Evolutionary conservation across 1,140 invertebrate genomes (phyloP).

Genomic region (Drosophila virilis): DNA sequence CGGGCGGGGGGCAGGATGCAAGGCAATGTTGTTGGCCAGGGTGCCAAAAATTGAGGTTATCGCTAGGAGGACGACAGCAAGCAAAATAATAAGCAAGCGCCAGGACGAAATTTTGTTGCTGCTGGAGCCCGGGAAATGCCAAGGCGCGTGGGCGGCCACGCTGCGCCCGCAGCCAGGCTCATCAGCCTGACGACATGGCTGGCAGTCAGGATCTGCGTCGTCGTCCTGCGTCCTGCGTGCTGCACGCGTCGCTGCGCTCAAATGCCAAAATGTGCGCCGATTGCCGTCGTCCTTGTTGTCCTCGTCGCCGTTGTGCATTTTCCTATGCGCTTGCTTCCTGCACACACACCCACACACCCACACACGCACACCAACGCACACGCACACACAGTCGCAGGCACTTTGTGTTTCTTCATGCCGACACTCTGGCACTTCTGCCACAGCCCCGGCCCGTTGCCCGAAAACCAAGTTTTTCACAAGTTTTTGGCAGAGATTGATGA

Average conservation of each 20-base stretch:
- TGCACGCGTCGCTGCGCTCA: conserved; percentile 73
- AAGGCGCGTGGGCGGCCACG: conserved; percentile 42
- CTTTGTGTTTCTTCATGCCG: conserved; percentile 32
- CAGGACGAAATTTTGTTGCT: conserved; percentile 22
- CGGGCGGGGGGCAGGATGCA: neutral
- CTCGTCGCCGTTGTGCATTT: conserved; percentile 31
- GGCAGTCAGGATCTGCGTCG: conserved; percentile 19
- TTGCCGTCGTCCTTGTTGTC: conserved; percentile 28
- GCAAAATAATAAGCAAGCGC: conserved; percentile 48
- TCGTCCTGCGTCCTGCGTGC: conserved; percentile 57
- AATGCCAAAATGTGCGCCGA: conserved; percentile 67
- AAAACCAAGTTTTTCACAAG: conserved; percentile 70
- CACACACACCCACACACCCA: conserved; percentile 18
- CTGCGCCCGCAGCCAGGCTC: conserved; percentile 58
- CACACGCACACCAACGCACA: conserved; percentile 9
- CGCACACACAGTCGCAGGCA: conserved; percentile 32
- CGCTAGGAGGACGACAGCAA: conserved; percentile 44
- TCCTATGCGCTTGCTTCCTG: conserved; percentile 40
- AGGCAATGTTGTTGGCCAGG: conserved; percentile 73
- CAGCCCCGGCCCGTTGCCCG: neutral
- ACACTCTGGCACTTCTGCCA: conserved; percentile 11
- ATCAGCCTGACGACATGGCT: conserved; percentile 44
- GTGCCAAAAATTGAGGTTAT: conserved; percentile 82
- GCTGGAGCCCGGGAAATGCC: conserved; percentile 24
- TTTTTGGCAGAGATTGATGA: conserved; percentile 84